Evolutionary conservation across 2,888 invertebrate species (phyloP).

Genomic region (Sepioteuthis lessoniana): DNA sequence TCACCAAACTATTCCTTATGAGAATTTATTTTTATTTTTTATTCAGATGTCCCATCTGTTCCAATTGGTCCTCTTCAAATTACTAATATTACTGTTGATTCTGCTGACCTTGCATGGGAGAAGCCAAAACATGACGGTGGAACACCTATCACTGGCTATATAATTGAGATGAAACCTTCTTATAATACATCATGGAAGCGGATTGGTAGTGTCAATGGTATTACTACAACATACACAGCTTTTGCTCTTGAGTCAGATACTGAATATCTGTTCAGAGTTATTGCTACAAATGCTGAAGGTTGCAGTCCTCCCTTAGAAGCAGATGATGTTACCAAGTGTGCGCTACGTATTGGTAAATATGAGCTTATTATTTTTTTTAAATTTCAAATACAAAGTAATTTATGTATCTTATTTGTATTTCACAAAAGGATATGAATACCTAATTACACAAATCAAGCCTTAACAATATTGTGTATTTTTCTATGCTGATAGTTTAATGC

Average conservation of each 20-base stretch:
- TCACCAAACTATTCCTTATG: background rate
- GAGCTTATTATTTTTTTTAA: background rate
- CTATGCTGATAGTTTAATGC: background rate
- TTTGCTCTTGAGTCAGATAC: constrained; percentile 67
- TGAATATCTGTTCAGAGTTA: constrained; percentile 72
- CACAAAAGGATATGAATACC: background rate
- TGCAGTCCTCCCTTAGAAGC: constrained; percentile 80
- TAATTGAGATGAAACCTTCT: constrained; percentile 57
- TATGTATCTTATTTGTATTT: too few species aligned
- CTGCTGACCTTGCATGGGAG: constrained; percentile 72
- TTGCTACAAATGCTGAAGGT: constrained; percentile 72
- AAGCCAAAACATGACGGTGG: constrained; percentile 69
- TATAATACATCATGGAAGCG: constrained; percentile 82
- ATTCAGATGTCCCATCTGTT: constrained; percentile 50
- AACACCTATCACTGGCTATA: constrained; percentile 64
- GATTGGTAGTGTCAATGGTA: constrained; percentile 76
- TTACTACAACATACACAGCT: constrained; percentile 63
- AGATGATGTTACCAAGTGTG: constrained; percentile 76
- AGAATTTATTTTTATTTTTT: constrained; percentile 13
- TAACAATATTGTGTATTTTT: background rate
- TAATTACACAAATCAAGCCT: background rate
- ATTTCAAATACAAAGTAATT: background rate
- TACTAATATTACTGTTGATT: constrained; percentile 63
- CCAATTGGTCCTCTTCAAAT: constrained; percentile 69
- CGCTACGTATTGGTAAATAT: constrained; percentile 35